Evolutionary conservation across 2,113 vertebrate genomes (phyloP), one percentile per base, ranked within the genome.

Genomic region (Catharus fuscescens): DNA sequence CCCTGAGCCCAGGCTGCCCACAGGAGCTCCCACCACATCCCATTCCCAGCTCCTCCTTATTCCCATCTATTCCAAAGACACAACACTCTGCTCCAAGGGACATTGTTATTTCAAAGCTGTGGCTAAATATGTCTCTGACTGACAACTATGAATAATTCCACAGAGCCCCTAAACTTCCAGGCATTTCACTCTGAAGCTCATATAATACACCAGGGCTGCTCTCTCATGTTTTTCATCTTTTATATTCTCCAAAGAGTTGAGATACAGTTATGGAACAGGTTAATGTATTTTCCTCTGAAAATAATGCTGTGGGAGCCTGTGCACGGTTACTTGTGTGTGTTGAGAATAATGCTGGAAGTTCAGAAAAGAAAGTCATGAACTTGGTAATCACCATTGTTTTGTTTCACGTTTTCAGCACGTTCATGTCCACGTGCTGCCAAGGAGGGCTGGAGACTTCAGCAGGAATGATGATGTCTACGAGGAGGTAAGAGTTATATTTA

Each of bases 401-500:
- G n/a, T 87, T 97, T 74, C 89, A 15, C 6, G 0, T 90, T 97
- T 97, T 67, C 97, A 99, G 98, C 99, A 99, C n/a, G 98, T 99
- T 62, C 99, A 99, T 8, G 95, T 99, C 93, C 98, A 99, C 6
- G 67, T 99, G 65, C 98, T 99, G 65, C 98, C 98, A 36, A 98
- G 99, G 91, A 98, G 96, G 91, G 92, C 90, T 0, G 98, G 98
- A 38, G 99, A 99, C 97, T 99, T 99, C 94, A 90, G 97, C 81
- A 96, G 93, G 60, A 99, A 99, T 88, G 99, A 99, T 62, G 98
- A 97, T 56, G 42, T 99, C 96, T 99, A 99, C 1, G 72, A 98
- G 57, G 98, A 98, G 98, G 98, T 99, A 97, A 48, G 93, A 84
- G 76, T 78, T 95, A 11, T 25, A 32, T 10, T 76, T 67, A 29